Base-by-base conservation (phyloP, 2,797 vertebrate species). In the Phoxinus dragarum region DNA sequence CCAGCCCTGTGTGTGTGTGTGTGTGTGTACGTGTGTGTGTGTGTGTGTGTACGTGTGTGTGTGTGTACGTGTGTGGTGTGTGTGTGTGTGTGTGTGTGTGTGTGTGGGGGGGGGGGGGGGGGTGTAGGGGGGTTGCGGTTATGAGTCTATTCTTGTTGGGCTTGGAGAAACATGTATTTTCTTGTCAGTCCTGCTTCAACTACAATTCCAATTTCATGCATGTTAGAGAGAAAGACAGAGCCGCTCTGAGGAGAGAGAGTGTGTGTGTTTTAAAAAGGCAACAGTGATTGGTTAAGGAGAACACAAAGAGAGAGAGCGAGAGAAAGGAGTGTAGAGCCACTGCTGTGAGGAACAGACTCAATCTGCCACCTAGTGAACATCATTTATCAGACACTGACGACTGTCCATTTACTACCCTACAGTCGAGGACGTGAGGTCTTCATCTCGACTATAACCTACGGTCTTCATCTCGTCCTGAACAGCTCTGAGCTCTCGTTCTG, bases 201-300 rank as follows among this genome's bases (percentile, higher is more conserved):
- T 73, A 44, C 84, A 80, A 21, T 54, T 74, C 31, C 84, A 85
- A 80, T 80, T 85, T 85, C 84, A 80, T 85, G 77, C 77, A n/a
- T 73, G 68, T 85, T 80, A 85, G 68, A 85, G 68, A 86, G 36
- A 61, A 54, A 77, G 73, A 75, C 56, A 80, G 56, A 66, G 59
- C 38, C 3, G 16, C 47, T 73, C 16, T 16, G 59, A 81, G n/a
- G 21, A 9, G 8, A 49, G 44, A 47, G 42, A 31, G 36, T 42
- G 44, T 36, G 49, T 19, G 49, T 19, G 49, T 52, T 52, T 56
- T 21, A 11, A 10, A n/a, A 56, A 44, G 64, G 1, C 14, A 69
- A 9, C 34, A 42, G 19, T 42, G 27, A 40, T 42, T 42, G 54
- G 40, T 21, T 38, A 42, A 61, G 5, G n/a, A 75, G 74, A 72